These are phyloP conservation scores for Chaunax sp. DNA, from an alignment of 2,797 vertebrate genomes.

Conservation along the genomic window DNA sequence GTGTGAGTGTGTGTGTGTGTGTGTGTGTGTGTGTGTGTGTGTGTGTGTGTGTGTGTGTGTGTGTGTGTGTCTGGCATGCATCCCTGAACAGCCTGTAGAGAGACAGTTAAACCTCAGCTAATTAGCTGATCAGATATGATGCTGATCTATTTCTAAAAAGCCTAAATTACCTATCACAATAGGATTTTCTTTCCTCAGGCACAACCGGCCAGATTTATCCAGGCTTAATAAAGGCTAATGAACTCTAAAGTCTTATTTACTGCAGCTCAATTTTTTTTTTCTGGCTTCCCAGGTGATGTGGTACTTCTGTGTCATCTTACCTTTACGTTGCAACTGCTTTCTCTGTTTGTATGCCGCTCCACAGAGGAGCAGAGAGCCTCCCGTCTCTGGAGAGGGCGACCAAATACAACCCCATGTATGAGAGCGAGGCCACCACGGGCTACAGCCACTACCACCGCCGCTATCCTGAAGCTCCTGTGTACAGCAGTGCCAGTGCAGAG, in stretches of 20 bases:
- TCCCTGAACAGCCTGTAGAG: conserved; percentile 21
- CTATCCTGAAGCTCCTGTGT: conserved; percentile 85
- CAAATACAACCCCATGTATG: conserved; percentile 93
- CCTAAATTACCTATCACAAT: conserved; percentile 31
- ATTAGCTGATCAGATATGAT: conserved; percentile 46
- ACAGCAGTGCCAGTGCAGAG: conserved; percentile 88
- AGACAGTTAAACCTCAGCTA: conserved; percentile 42
- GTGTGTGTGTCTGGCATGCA: conserved; percentile 17
- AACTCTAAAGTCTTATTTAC: not conserved
- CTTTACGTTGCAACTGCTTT: not conserved
- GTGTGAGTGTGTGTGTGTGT: conserved; percentile 14
- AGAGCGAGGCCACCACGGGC: conserved; percentile 88
- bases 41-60: conserved; percentile 20
- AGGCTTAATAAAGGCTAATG: conserved; percentile 39
- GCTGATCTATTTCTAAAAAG: conserved; percentile 47
- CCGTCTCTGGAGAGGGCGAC: conserved; percentile 91
- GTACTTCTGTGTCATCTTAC: not conserved
- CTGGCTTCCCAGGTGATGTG: not conserved
- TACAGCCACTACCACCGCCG: conserved; percentile 89
- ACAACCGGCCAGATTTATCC: conserved; percentile 14
- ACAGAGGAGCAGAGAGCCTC: conserved; percentile 87
- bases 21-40: conserved; percentile 1
- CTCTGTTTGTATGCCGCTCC: conserved; percentile 5
- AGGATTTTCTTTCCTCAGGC: conserved; percentile 13
- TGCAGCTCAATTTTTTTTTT: not conserved